Percentiles rank a stretch among this genome's conserved stretches.
Evolutionary conservation across 2,113 vertebrate species (phyloP).

Genomic region (Actinemys pallida): DNA sequence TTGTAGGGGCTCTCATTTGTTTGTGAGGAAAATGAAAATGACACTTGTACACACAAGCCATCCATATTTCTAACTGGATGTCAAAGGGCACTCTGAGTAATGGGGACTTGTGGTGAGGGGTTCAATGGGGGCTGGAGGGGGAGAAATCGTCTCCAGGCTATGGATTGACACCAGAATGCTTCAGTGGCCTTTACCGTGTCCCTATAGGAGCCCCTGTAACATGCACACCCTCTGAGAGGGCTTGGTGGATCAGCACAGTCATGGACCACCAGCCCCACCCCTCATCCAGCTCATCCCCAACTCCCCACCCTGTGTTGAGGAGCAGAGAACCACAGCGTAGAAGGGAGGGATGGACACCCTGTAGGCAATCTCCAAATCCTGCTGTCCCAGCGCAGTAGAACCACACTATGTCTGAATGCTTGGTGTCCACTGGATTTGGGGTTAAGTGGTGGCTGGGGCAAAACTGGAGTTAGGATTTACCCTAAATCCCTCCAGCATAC

Average conservation of each 20-base stretch:
- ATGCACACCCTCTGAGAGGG: no score
- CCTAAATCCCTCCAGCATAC: not conserved
- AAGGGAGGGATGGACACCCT: not conserved
- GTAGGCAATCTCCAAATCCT: not conserved
- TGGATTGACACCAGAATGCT: not conserved
- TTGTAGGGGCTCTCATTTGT: not conserved
- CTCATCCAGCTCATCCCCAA: not conserved
- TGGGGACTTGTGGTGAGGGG: not conserved
- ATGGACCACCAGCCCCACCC: not conserved
- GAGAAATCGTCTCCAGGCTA: not conserved
- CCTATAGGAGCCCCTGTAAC: not conserved
- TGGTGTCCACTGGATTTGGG: rapidly evolving
- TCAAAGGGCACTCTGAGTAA: not conserved
- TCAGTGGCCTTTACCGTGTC: not conserved
- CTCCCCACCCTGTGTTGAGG: not conserved
- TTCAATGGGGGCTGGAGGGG: not conserved
- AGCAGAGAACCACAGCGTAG: not conserved
- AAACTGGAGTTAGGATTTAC: not conserved
- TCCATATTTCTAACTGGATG: not conserved
- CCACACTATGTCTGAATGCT: not conserved
- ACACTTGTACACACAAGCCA: not conserved
- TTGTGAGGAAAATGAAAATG: not conserved
- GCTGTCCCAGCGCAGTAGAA: not conserved
- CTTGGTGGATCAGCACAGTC: not conserved
- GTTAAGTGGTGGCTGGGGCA: not conserved